Evolutionary conservation across 2,113 vertebrate genomes (phyloP).

Genomic region (Bujurquina vittata): DNA sequence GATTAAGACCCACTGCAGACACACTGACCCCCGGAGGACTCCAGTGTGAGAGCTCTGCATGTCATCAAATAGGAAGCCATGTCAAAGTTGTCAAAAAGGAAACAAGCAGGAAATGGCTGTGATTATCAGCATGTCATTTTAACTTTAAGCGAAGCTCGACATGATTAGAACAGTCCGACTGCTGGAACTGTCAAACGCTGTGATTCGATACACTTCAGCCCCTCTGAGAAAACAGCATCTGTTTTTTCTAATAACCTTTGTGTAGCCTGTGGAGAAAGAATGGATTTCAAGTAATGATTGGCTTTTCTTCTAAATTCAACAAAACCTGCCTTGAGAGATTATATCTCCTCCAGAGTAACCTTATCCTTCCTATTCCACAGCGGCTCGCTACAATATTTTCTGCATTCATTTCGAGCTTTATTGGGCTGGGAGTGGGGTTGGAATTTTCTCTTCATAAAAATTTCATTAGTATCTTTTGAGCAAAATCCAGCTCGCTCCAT

Average conservation of each 20-base stretch:
- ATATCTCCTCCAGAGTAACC: conserved; percentile 61
- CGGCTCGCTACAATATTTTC: conserved; percentile 47
- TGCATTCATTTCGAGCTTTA: conserved; percentile 56
- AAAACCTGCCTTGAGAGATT: conserved; percentile 56
- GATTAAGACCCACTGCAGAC: accelerated
- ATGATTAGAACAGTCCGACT: conserved; percentile 51
- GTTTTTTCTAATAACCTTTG: conserved; percentile 64
- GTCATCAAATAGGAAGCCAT: not conserved
- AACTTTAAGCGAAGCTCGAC: conserved; percentile 19
- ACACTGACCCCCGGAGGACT: not conserved
- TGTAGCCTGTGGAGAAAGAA: conserved; percentile 38
- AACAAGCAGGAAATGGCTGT: conserved; percentile 32
- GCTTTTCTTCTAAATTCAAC: conserved; percentile 62
- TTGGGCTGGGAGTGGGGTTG: conserved; percentile 45
- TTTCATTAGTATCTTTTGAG: conserved; percentile 65
- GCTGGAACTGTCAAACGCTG: conserved; percentile 41
- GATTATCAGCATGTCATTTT: conserved; percentile 50
- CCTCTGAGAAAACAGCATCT: conserved; percentile 48
- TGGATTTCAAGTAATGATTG: conserved; percentile 52
- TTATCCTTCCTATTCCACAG: conserved; percentile 58
- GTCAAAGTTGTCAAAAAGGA: conserved; percentile 8
- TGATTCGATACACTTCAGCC: conserved; percentile 51
- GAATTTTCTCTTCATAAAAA: conserved; percentile 73
- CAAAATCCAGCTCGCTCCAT: conserved; percentile 44
- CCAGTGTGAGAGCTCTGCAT: not conserved